A percentile compares a stretch with the other conserved stretches of the same genome.
phyloP scores from a whole-genome alignment of 2,113 vertebrate species.

The Gulo gulo region DNA sequence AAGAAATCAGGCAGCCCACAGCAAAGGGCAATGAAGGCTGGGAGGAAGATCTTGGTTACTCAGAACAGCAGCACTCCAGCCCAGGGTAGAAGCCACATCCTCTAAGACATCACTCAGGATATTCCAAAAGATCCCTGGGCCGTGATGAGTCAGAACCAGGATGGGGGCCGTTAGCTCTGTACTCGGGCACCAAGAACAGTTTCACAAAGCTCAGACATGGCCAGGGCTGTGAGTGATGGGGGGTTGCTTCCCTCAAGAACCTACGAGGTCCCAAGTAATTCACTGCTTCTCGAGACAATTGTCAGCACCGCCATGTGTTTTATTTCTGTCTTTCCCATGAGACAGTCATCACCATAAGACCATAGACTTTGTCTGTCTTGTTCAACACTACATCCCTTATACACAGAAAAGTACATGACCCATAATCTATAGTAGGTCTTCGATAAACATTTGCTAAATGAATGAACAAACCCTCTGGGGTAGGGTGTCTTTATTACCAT shows the following conservation, averaged over 20 bases:
- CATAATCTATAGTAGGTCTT: background rate
- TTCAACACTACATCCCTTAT: background rate
- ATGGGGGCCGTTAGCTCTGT: background rate
- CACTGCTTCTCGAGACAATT: background rate
- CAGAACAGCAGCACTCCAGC: background rate
- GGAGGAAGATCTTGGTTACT: background rate
- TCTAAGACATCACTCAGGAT: background rate
- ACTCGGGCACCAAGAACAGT: accelerated
- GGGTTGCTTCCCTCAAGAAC: background rate
- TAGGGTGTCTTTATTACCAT: background rate
- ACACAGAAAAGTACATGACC: background rate
- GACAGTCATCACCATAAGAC: background rate
- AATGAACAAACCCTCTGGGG: background rate
- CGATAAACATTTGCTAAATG: background rate
- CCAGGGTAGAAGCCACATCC: background rate
- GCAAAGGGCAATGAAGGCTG: background rate
- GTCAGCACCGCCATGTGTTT: background rate
- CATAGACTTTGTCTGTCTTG: background rate
- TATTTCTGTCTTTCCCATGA: background rate
- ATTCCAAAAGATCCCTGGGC: background rate
- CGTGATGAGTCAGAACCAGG: background rate
- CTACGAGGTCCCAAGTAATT: background rate
- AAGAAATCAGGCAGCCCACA: too few relatives aligned
- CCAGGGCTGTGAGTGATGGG: background rate
- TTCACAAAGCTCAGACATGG: background rate